Evolutionary conservation across 1,140 invertebrate species (phyloP).

Genomic region (Drosophila biarmipes): DNA sequence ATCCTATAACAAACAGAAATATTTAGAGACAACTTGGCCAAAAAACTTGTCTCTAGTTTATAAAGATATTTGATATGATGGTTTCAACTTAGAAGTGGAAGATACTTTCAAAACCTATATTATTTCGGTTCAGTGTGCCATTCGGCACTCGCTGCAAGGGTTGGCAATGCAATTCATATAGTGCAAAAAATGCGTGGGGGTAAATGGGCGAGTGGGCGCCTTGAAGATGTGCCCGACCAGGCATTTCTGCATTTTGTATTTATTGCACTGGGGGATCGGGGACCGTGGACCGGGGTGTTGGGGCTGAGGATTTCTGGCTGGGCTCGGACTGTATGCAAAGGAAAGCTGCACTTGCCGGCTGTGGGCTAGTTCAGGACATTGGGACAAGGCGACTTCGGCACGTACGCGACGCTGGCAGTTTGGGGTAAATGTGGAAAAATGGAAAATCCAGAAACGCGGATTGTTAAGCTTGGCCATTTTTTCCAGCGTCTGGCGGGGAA

Average conservation of each 20-base stretch:
- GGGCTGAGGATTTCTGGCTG: neutral
- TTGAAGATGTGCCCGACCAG: constrained; percentile 69
- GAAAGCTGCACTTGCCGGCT: constrained; percentile 63
- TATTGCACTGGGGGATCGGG: constrained; percentile 58
- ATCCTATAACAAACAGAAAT: neutral
- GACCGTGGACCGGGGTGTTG: constrained; percentile 1
- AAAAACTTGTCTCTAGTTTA: too few species aligned
- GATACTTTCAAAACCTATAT: neutral
- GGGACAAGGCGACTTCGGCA: constrained; percentile 72
- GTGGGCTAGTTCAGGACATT: constrained; percentile 41
- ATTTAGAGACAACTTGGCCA: too few species aligned
- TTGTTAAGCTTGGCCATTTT: constrained; percentile 80
- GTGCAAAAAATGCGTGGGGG: constrained; percentile 28
- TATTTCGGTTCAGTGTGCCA: neutral
- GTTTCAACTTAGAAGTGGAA: too few species aligned
- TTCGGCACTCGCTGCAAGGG: constrained; percentile 5
- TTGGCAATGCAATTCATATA: constrained; percentile 47
- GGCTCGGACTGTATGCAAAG: constrained; percentile 28
- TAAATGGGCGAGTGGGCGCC: constrained; percentile 32
- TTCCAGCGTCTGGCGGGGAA: constrained; percentile 61
- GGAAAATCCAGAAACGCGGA: constrained; percentile 65
- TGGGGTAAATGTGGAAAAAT: constrained; percentile 44
- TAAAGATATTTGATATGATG: too few species aligned
- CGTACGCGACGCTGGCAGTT: constrained; percentile 35
- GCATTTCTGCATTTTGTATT: constrained; percentile 78